Evolutionary conservation across 2,888 invertebrate species (phyloP).

Genomic region (Pseudococcus jackbeardsleyi): DNA sequence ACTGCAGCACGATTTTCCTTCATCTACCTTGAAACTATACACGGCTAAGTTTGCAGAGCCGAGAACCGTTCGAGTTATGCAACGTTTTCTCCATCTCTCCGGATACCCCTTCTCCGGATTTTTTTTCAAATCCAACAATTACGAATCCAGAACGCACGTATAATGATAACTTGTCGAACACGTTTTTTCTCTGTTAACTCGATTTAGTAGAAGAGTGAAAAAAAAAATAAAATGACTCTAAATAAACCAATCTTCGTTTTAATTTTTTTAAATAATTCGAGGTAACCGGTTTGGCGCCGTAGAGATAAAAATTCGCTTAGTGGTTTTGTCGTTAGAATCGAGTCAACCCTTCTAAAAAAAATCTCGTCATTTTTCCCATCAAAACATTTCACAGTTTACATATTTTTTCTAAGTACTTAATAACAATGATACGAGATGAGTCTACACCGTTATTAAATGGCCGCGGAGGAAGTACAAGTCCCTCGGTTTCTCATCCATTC

Average conservation of each 20-base stretch:
- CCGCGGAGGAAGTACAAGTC: background rate
- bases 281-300: background rate
- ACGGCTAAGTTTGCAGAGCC: background rate
- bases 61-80: background rate
- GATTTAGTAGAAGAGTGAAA: conserved; percentile 1
- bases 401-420: background rate
- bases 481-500: background rate
- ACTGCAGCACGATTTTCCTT: conserved; percentile 32
- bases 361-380: background rate
- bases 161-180: conserved; percentile 45
- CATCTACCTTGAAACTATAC: conserved; percentile 15
- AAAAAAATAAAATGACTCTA: conserved; percentile 21
- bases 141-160: conserved; percentile 35
- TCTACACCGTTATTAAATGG: background rate
- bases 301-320: conserved; percentile 14
- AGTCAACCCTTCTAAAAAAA: background rate
- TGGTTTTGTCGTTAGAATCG: background rate
- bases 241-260: conserved; percentile 24
- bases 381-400: background rate
- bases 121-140: conserved; percentile 29
- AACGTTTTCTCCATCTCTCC: background rate
- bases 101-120: background rate
- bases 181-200: conserved; percentile 6
- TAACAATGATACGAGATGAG: background rate
- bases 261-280: conserved; percentile 24